Base-by-base conservation (phyloP, 1,140 invertebrate genomes). In the Phymorhynchus buccinoides region DNA sequence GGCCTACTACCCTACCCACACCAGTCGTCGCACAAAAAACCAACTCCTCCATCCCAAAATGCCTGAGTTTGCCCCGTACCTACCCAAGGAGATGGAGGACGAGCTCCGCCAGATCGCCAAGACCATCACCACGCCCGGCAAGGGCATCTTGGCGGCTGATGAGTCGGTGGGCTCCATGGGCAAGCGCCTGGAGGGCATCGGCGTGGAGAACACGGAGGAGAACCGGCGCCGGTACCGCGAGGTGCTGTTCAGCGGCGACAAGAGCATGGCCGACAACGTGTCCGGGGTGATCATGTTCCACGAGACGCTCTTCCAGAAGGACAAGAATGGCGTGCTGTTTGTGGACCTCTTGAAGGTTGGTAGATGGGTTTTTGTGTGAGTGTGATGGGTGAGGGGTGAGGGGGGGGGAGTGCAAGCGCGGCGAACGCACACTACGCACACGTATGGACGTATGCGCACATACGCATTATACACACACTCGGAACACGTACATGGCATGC, bases 301-400 rank as follows among this genome's bases (percentile, higher is more conserved):
- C 94, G 99, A 99, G 94, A 99, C 98, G 4, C 95, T 99, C 35
- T 91, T 89, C 95, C 98, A 99, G 68, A 98, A 93, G 87, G 89
- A 92, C 78, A 92, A 93, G 86, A 91, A 93, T 87, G 94, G 94
- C 22, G 90, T 86, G 39, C 42, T 93, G n/a, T 66, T 66, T 66
- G 16, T 66, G 4, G 62, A 4, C 62, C 7, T 66, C n/a, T 4
- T 22, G 4, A 27, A 27, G 9, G n/a, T 66, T 22, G 16, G 4
- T 22, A 27, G 3, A 66, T 66, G 18, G 7, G 6, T 66, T 27
- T 4, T 27, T 27, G 22, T 66, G 62, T 30, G 22, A 66, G n/a
- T 22, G 22, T 52, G 48, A 52, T 9, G 9, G 22, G 22, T 12
- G 9, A 52, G 48, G 9, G 48, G 9, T 52, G 9, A 52, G 48